Percentiles rank a stretch among this genome's conserved stretches.
Evolutionary conservation across 2,888 invertebrate genomes (phyloP).

Genomic region (Dicroscelio sp.): DNA sequence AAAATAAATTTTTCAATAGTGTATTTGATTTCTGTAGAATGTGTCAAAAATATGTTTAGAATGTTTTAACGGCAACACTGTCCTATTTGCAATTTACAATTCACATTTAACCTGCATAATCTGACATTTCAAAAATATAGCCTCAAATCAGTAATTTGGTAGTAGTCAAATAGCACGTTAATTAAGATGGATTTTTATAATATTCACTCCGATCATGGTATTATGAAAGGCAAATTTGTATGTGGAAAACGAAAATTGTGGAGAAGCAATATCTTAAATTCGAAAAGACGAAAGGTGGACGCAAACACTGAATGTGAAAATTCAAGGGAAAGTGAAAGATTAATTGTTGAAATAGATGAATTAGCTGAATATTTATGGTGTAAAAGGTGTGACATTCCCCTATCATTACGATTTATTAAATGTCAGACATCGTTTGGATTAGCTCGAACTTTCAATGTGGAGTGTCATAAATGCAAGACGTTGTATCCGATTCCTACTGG

Average conservation of each 20-base stretch:
- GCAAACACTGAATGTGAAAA: neutral
- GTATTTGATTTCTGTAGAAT: too few relatives aligned
- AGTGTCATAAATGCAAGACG: neutral
- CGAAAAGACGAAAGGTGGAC: neutral
- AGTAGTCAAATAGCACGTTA: too few relatives aligned
- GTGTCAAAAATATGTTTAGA: too few relatives aligned
- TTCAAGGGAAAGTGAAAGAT: neutral
- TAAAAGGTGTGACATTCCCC: neutral
- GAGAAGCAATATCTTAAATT: neutral
- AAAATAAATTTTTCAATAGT: too few relatives aligned
- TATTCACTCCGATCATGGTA: neutral
- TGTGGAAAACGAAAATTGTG: neutral
- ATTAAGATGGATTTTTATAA: too few relatives aligned
- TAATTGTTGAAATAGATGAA: neutral
- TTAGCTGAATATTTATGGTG: neutral
- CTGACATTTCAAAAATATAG: too few relatives aligned
- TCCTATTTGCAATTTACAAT: too few relatives aligned
- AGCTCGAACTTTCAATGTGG: neutral
- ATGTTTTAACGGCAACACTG: too few relatives aligned
- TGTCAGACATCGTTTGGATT: neutral
- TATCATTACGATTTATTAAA: neutral
- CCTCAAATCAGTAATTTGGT: too few relatives aligned
- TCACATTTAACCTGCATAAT: too few relatives aligned
- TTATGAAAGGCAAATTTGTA: neutral
- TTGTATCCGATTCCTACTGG: neutral